Evolutionary conservation across 2,888 invertebrate species (phyloP).

Genomic region (Temnothorax rugatulus): DNA sequence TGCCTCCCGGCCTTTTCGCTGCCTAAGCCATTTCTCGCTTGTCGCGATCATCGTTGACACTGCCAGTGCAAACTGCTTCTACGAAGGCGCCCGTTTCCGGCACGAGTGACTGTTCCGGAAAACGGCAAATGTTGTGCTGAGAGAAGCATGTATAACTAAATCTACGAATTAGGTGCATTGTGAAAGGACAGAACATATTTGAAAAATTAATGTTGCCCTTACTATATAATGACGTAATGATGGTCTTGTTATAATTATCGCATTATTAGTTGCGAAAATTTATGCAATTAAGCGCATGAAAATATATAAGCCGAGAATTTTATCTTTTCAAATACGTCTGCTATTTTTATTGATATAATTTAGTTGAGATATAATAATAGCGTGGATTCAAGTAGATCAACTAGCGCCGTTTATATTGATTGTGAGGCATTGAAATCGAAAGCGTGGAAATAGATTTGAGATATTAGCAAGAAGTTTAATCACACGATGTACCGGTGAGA

Average conservation of each 20-base stretch:
- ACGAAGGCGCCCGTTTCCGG: constrained; percentile 39
- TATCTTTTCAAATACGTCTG: not conserved
- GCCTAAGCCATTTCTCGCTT: constrained; percentile 57
- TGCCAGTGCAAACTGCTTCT: constrained; percentile 51
- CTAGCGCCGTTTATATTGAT: not conserved
- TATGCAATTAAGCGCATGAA: not conserved
- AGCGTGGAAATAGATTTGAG: constrained; percentile 13
- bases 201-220: not conserved
- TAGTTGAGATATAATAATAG: not conserved
- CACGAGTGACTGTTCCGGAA: constrained; percentile 51
- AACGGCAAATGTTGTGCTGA: constrained; percentile 17
- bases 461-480: constrained; percentile 26
- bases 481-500: constrained; percentile 24
- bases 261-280: not conserved
- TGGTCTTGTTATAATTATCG: not conserved
- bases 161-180: not conserved
- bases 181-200: not conserved
- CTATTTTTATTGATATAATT: not conserved
- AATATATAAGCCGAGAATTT: not conserved
- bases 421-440: not conserved
- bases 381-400: not conserved
- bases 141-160: not conserved
- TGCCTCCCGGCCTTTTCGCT: constrained; percentile 59
- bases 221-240: not conserved
- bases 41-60: constrained; percentile 63